Evolutionary conservation across 64 coral and sea anemone species (phyloP).

Genomic region (Anthopleura sola): DNA sequence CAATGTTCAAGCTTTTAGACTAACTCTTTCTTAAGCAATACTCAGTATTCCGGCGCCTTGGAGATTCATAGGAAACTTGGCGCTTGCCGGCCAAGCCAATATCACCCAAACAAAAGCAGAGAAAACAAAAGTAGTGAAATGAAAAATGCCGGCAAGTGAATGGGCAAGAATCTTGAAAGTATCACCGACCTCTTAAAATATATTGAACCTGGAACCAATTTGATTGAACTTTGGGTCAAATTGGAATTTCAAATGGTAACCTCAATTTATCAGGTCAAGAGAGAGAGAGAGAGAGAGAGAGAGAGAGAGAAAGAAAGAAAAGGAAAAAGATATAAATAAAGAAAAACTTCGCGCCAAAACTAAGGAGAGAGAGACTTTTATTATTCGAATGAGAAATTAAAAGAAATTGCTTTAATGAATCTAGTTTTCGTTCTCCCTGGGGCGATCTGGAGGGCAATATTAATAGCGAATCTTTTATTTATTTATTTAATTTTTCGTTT

Average conservation of each 20-base stretch:
- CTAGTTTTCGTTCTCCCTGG: neutral
- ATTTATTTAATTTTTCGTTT: slow-evolving; percentile 15
- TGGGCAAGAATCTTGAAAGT: slow-evolving; percentile 1
- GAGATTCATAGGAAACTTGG: slow-evolving; percentile 12
- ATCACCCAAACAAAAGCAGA: slow-evolving; percentile 9
- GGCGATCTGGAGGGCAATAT: slow-evolving; percentile 4
- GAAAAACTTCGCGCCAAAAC: too few species aligned
- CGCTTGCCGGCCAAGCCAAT: slow-evolving; percentile 21
- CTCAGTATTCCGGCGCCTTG: slow-evolving; percentile 11
- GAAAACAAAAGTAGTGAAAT: slow-evolving; percentile 6
- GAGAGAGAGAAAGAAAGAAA: too few species aligned
- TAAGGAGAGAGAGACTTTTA: too few species aligned
- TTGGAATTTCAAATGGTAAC: neutral
- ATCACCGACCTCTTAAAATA: slow-evolving; percentile 12
- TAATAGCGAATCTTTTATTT: neutral
- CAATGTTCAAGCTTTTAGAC: slow-evolving; percentile 13
- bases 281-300: too few species aligned
- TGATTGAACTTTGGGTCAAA: neutral
- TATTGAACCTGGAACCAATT: neutral
- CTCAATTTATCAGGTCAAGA: neutral
- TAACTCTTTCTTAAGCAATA: neutral
- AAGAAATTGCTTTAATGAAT: neutral
- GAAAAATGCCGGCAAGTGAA: slow-evolving; percentile 17
- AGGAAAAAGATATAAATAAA: too few species aligned
- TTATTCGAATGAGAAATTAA: slow-evolving; percentile 7